phyloP scores from a whole-genome alignment of 2,797 vertebrate species.

The Simalia tracyae region DNA sequence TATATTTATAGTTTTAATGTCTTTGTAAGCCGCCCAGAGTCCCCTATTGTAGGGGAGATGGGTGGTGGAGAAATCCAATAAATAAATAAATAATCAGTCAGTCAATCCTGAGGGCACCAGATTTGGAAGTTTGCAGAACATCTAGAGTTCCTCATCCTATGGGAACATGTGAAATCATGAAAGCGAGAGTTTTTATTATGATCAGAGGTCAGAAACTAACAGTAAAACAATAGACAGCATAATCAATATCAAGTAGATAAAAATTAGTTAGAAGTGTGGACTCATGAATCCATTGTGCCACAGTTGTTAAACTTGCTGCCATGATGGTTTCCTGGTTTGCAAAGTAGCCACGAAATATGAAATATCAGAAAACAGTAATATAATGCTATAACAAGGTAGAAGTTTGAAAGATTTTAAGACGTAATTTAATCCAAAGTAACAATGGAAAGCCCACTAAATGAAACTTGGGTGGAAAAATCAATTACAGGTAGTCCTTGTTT shows the following conservation, averaged over 20 bases:
- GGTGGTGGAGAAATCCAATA: no score
- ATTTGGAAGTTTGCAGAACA: not conserved
- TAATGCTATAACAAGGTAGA: not conserved
- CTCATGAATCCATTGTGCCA: not conserved
- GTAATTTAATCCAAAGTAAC: not conserved
- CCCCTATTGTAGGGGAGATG: no score
- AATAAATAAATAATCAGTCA: no score
- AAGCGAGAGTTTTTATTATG: not conserved
- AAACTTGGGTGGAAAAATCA: no score
- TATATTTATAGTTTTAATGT: no score
- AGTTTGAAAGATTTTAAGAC: not conserved
- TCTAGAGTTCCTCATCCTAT: not conserved
- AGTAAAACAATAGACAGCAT: not conserved
- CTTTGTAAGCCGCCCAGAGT: no score
- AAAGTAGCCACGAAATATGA: not conserved
- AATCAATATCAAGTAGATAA: not conserved
- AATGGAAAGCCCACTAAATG: no score
- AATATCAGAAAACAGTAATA: not conserved
- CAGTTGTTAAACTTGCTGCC: not conserved
- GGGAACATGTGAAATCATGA: not conserved
- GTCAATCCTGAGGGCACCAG: not conserved
- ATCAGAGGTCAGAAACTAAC: not conserved
- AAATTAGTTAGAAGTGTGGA: not conserved
- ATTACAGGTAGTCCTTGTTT: no score
- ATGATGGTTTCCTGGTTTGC: not conserved